Percentiles rank a stretch among this genome's conserved stretches.
Evolutionary conservation across 1,140 invertebrate species (phyloP).

Genomic region (Chironomus striatipennis): DNA sequence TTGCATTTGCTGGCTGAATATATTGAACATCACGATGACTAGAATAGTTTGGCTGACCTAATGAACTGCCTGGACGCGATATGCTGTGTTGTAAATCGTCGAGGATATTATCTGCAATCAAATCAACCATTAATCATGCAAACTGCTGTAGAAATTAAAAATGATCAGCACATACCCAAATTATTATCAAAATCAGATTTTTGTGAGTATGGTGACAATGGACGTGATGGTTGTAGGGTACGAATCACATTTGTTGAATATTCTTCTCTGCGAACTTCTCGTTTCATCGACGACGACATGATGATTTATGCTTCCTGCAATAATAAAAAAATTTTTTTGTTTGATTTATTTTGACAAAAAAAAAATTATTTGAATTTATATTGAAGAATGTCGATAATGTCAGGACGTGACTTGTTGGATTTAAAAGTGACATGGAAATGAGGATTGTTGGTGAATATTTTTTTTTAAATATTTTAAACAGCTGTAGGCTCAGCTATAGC

Average conservation of each 20-base stretch:
- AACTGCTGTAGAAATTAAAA: neutral
- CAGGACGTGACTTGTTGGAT: neutral
- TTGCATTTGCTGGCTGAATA: neutral
- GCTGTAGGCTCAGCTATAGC: too few relatives aligned
- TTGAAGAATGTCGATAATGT: neutral
- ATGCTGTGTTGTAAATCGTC: slow-evolving; percentile 11
- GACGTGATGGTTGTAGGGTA: slow-evolving; percentile 8
- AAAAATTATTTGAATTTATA: too few relatives aligned
- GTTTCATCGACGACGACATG: neutral
- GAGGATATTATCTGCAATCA: neutral
- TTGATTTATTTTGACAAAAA: too few relatives aligned
- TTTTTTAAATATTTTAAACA: too few relatives aligned
- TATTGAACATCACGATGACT: slow-evolving; percentile 21
- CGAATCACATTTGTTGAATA: slow-evolving; percentile 21
- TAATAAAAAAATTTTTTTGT: too few relatives aligned
- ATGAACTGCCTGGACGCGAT: slow-evolving; percentile 18
- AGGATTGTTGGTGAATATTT: too few relatives aligned
- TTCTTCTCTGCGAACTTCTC: slow-evolving; percentile 2
- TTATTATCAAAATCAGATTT: slow-evolving; percentile 16
- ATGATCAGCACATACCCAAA: neutral
- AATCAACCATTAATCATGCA: neutral
- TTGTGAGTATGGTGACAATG: neutral
- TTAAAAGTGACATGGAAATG: too few relatives aligned
- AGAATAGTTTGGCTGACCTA: slow-evolving; percentile 17
- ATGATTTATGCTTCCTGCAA: slow-evolving; percentile 4